These are phyloP conservation scores for Anastrepha ludens DNA, from an alignment of 1,140 invertebrate genomes.

Conservation along the genomic window DNA sequence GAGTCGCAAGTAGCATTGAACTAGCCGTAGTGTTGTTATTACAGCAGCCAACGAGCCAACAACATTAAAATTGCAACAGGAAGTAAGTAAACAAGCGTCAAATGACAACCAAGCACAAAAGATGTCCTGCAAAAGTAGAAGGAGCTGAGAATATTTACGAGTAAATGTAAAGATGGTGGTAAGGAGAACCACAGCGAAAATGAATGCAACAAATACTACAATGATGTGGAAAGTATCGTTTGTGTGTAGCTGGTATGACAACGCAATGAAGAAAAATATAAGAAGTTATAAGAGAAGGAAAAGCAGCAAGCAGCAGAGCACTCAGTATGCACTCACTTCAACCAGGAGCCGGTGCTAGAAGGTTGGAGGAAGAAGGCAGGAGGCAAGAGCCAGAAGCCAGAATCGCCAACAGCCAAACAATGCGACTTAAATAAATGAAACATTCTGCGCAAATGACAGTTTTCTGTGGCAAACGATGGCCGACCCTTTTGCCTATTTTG, in stretches of 20 bases:
- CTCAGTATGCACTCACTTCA: neutral
- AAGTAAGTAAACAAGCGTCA: slow-evolving; percentile 52
- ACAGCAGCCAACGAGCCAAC: neutral
- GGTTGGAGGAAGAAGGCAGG: neutral
- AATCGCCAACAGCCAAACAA: neutral
- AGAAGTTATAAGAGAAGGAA: neutral
- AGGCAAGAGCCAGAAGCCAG: neutral
- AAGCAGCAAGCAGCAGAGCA: neutral
- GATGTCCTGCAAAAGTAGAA: slow-evolving; percentile 6
- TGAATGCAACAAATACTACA: neutral
- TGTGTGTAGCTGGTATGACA: neutral
- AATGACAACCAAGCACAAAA: slow-evolving; percentile 39
- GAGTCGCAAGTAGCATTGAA: neutral
- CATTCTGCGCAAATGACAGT: slow-evolving; percentile 32
- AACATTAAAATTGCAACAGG: slow-evolving; percentile 53
- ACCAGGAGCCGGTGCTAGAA: neutral
- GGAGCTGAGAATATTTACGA: slow-evolving; percentile 1
- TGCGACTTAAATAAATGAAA: slow-evolving; percentile 43
- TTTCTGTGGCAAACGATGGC: slow-evolving; percentile 34
- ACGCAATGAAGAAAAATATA: neutral
- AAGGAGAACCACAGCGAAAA: neutral
- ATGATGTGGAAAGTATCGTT: neutral
- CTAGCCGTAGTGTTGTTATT: slow-evolving; percentile 18
- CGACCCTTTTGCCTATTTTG: neutral
- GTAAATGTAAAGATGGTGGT: neutral